A percentile compares a stretch with the other conserved stretches of the same genome.
These are phyloP conservation scores for Montipora capricornis DNA, from an alignment of 64 coral and sea anemone species.

Conservation along the genomic window DNA sequence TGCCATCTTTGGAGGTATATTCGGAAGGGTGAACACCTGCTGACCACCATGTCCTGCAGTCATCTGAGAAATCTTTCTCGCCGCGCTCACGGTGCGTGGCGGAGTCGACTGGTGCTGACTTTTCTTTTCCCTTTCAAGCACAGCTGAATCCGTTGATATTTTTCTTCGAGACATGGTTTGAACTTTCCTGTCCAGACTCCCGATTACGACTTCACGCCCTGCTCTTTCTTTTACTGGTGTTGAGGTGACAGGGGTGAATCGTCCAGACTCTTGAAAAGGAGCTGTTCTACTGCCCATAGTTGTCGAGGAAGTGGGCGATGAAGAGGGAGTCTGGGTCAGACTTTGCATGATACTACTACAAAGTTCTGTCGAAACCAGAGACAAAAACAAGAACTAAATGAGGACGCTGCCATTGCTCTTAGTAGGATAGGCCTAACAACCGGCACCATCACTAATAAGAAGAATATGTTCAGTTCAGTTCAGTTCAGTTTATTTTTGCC, in stretches of 20 bases:
- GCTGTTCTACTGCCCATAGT: conserved; percentile 52
- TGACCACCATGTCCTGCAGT: conserved; percentile 23
- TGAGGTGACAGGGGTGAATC: conserved; percentile 46
- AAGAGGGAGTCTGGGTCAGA: conserved; percentile 49
- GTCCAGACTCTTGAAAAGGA: conserved; percentile 25
- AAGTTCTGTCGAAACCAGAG: conserved; percentile 13
- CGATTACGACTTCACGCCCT: conserved; percentile 16
- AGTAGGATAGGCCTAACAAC: neutral
- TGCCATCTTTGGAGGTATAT: conserved; percentile 72
- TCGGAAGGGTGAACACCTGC: conserved; percentile 67
- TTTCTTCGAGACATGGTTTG: conserved; percentile 41
- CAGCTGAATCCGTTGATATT: conserved; percentile 49
- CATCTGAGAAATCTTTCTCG: conserved; percentile 18
- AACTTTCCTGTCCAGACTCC: conserved; percentile 59
- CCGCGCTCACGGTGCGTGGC: conserved; percentile 5
- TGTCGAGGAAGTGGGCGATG: conserved; percentile 38
- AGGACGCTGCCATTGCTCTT: neutral
- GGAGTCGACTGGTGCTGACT: conserved; percentile 39
- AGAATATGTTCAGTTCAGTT: too few relatives aligned
- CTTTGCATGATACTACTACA: conserved; percentile 46
- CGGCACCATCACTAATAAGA: too few relatives aligned
- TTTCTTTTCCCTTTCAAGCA: conserved; percentile 52
- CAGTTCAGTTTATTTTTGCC: too few relatives aligned
- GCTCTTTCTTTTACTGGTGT: conserved; percentile 34
- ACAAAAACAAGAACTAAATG: neutral